Percentiles rank a stretch among this genome's conserved stretches.
These are phyloP conservation scores for Asteroscopus sphinx DNA, from an alignment of 2,888 invertebrate species.

Conservation along the genomic window DNA sequence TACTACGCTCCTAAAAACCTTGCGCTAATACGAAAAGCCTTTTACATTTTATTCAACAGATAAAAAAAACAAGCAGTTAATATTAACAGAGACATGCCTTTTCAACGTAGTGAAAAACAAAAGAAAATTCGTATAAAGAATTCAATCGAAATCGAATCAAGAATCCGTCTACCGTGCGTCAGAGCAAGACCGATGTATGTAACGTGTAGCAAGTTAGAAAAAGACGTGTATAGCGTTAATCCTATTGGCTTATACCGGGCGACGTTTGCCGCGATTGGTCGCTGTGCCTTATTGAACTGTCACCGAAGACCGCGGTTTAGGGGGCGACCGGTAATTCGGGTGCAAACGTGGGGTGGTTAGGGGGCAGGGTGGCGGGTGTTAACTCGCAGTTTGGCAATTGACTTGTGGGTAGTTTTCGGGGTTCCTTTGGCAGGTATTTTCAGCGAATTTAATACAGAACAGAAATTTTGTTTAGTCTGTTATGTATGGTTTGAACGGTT, in stretches of 20 bases:
- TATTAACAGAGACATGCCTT: slow-evolving; percentile 63
- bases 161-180: slow-evolving; percentile 82
- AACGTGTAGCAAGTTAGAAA: slow-evolving; percentile 52
- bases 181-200: slow-evolving; percentile 68
- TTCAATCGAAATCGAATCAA: slow-evolving; percentile 88
- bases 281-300: slow-evolving; percentile 89
- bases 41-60: slow-evolving; percentile 46
- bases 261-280: slow-evolving; percentile 90
- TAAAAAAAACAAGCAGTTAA: slow-evolving; percentile 57
- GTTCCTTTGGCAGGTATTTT: slow-evolving; percentile 74
- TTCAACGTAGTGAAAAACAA: slow-evolving; percentile 82
- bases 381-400: slow-evolving; percentile 88
- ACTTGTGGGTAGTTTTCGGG: slow-evolving; percentile 89
- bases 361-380: slow-evolving; percentile 65
- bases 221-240: slow-evolving; percentile 83
- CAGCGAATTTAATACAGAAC: slow-evolving; percentile 45
- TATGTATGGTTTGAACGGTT: slow-evolving; percentile 41
- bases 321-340: slow-evolving; percentile 87
- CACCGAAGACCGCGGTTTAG: slow-evolving; percentile 88
- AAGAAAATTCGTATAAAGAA: slow-evolving; percentile 85
- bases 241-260: slow-evolving; percentile 89
- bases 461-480: slow-evolving; percentile 49
- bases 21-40: slow-evolving; percentile 35
- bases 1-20: slow-evolving; percentile 27
- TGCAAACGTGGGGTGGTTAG: slow-evolving; percentile 74